Evolutionary conservation across 37 sponge, comb jelly and placozoan species (phyloP).

Genomic region (Chondrosia reniformis): DNA sequence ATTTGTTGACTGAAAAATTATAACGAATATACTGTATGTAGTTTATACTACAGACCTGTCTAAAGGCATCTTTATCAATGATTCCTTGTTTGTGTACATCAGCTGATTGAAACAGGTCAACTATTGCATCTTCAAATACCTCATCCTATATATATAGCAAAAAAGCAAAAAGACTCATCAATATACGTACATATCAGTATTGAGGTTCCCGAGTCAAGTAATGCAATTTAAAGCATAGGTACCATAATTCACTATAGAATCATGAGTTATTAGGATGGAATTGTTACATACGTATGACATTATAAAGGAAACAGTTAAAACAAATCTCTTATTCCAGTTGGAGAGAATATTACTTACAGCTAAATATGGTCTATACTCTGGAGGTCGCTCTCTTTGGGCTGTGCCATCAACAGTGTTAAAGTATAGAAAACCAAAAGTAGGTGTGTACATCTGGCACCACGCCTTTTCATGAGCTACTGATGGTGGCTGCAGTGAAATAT

Average conservation of each 20-base stretch:
- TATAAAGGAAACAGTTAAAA: no score
- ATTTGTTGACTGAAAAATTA: no score
- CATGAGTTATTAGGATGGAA: no score
- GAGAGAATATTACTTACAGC: neutral
- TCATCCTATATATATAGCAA: constrained; percentile 53
- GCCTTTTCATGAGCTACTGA: constrained; percentile 4
- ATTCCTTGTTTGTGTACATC: constrained; percentile 60
- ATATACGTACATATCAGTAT: no score
- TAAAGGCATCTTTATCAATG: constrained; percentile 60
- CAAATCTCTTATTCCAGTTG: no score
- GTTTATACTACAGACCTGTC: constrained; percentile 52
- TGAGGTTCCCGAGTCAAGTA: no score
- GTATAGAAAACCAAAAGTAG: constrained; percentile 46
- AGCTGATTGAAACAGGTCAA: constrained; percentile 71
- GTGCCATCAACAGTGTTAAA: constrained; percentile 34
- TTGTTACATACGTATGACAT: no score
- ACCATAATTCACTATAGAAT: no score
- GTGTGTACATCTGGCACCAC: constrained; percentile 22
- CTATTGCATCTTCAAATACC: constrained; percentile 74
- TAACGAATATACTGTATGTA: no score
- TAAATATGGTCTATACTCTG: constrained; percentile 5
- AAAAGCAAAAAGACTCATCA: neutral
- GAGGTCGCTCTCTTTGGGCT: constrained; percentile 14
- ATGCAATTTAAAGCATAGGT: no score
- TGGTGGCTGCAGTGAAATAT: neutral